Percentiles rank a stretch among this genome's conserved stretches.
Conservation (phyloP, 2,113 vertebrate genomes). For the Hucho hucho region DNA sequence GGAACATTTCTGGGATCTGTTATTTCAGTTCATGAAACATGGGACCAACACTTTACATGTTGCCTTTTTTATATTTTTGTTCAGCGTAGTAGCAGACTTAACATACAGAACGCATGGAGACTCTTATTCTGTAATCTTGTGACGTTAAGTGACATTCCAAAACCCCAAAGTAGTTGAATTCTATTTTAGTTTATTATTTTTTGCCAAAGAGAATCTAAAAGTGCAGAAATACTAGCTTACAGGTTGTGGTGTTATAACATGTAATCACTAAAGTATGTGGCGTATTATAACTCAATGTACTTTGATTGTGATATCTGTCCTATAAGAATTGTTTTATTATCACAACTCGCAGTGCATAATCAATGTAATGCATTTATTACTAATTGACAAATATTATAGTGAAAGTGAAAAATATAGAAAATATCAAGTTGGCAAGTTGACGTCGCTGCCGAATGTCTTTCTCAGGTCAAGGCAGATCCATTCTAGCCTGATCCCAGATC, state of each 20-base stretch:
- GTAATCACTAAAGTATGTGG: not conserved
- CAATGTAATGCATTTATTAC: not conserved
- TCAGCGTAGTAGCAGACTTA: not conserved
- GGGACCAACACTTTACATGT: no score
- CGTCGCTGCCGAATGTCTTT: not conserved
- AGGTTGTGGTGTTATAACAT: not conserved
- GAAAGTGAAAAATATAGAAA: not conserved
- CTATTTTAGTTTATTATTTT: not conserved
- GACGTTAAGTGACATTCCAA: not conserved
- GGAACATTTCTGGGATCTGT: no score
- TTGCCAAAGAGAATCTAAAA: not conserved
- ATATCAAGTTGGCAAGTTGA: not conserved
- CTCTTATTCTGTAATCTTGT: conserved; percentile 2
- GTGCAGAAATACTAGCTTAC: not conserved
- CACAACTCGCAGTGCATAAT: conserved; percentile 12
- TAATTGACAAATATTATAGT: not conserved
- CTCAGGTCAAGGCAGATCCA: no score
- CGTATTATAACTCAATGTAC: not conserved
- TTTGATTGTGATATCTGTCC: not conserved
- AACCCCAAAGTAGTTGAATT: conserved; percentile 4
- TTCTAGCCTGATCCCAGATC: no score
- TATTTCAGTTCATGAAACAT: no score
- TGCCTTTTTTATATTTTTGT: not conserved
- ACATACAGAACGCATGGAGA: not conserved
- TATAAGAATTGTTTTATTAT: not conserved